A percentile compares a stretch with the other conserved stretches of the same genome.
Conservation (phyloP, 2,888 invertebrate species). For the Melinopterus prodromus region DNA sequence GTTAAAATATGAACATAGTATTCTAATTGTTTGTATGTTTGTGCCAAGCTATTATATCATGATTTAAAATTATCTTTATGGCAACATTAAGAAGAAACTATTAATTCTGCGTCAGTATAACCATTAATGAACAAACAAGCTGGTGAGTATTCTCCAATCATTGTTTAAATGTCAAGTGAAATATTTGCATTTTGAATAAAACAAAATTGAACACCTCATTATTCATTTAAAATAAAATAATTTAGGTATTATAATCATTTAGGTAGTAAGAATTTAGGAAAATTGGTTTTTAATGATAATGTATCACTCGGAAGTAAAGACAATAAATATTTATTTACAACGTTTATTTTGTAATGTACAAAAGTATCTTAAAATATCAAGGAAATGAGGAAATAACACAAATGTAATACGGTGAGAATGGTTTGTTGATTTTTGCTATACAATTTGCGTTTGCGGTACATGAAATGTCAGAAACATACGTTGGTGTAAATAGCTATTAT, state of each 20-base stretch:
- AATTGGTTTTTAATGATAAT: background rate
- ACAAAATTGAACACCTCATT: too few species aligned
- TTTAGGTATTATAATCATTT: background rate
- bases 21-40: background rate
- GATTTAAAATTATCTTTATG: background rate
- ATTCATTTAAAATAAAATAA: background rate
- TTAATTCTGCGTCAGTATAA: background rate
- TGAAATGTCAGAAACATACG: slow-evolving; percentile 16
- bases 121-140: background rate
- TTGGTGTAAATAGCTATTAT: slow-evolving; percentile 25
- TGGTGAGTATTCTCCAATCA: background rate
- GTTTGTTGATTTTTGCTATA: background rate
- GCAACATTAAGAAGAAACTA: background rate
- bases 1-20: background rate
- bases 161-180: background rate
- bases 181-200: background rate
- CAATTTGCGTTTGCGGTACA: slow-evolving; percentile 8
- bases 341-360: background rate
- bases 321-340: slow-evolving; percentile 4
- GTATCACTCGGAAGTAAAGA: background rate
- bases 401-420: background rate
- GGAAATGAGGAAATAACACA: background rate
- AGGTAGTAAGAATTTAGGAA: background rate
- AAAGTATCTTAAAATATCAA: background rate
- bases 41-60: background rate